phyloP scores from a whole-genome alignment of 2,113 vertebrate species.

The Passer domesticus region DNA sequence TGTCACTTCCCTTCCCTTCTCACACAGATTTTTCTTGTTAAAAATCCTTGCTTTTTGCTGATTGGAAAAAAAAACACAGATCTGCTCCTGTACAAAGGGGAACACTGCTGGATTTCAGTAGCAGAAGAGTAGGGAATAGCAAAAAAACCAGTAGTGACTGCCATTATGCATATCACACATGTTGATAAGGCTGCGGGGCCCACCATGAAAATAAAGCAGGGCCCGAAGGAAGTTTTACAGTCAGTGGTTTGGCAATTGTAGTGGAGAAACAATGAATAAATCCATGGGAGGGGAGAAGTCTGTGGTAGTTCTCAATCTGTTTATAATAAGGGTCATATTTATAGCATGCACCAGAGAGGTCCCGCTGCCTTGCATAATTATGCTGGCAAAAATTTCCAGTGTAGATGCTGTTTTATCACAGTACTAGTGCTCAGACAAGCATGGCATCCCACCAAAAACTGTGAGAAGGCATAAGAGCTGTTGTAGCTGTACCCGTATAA shows the following conservation, averaged over 20 bases:
- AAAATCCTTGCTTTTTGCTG: neutral
- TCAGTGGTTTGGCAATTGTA: constrained; percentile 35
- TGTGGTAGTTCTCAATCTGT: constrained; percentile 43
- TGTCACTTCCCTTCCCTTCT: constrained; percentile 14
- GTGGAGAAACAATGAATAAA: constrained; percentile 30
- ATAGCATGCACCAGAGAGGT: neutral
- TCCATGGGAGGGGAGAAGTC: neutral
- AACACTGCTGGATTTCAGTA: neutral
- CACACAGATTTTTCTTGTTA: neutral
- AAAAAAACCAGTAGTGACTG: neutral
- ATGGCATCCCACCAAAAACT: neutral
- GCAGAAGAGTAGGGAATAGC: neutral
- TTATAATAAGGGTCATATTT: constrained; percentile 32
- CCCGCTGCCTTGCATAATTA: neutral
- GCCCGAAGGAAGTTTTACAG: constrained; percentile 14
- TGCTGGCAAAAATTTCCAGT: neutral
- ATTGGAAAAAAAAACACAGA: neutral
- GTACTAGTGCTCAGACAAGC: accelerated
- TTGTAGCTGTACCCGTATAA: neutral
- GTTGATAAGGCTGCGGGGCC: neutral
- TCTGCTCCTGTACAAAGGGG: neutral
- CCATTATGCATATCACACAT: too few species aligned
- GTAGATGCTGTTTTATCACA: neutral
- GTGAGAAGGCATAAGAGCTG: neutral
- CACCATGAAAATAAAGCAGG: neutral